Percentiles rank a stretch among this genome's conserved stretches.
Conservation (phyloP, 2,888 invertebrate species). For the Eilema griseolum region DNA sequence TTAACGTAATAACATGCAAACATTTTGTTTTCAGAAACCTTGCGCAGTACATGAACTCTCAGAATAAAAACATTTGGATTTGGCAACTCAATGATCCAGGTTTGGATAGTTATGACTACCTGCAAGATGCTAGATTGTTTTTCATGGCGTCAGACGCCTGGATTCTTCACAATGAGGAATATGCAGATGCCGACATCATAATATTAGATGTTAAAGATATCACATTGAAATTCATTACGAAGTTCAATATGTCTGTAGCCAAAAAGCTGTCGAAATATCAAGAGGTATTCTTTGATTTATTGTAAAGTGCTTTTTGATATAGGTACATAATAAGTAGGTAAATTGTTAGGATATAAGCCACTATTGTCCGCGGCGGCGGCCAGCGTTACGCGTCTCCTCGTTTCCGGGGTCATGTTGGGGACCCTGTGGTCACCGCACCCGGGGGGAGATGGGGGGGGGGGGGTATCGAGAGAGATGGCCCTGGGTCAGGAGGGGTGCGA, state of each 20-base stretch:
- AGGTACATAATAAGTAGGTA: not conserved
- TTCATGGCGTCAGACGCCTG: constrained; percentile 70
- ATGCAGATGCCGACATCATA: constrained; percentile 68
- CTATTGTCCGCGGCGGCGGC: too few relatives aligned
- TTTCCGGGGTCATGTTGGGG: too few relatives aligned
- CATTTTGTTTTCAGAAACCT: constrained; percentile 64
- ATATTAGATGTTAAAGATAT: constrained; percentile 78
- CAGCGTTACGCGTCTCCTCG: too few relatives aligned
- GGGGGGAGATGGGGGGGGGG: too few relatives aligned
- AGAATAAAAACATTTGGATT: constrained; percentile 71
- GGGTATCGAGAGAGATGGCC: too few relatives aligned
- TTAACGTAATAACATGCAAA: not conserved
- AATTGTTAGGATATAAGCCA: not conserved
- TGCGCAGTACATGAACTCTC: constrained; percentile 63
- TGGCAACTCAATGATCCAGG: constrained; percentile 82
- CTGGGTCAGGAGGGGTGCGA: too few relatives aligned
- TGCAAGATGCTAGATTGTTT: constrained; percentile 70
- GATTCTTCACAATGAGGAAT: constrained; percentile 59
- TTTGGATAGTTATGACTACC: constrained; percentile 73
- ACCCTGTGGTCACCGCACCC: too few relatives aligned
- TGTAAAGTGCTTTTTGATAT: not conserved
- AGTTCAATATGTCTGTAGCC: constrained; percentile 89
- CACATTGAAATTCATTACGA: constrained; percentile 78
- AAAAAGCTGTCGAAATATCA: constrained; percentile 88
- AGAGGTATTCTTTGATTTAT: constrained; percentile 69